Conservation (phyloP, 1,140 invertebrate species). For the Ericerus pela region DNA sequence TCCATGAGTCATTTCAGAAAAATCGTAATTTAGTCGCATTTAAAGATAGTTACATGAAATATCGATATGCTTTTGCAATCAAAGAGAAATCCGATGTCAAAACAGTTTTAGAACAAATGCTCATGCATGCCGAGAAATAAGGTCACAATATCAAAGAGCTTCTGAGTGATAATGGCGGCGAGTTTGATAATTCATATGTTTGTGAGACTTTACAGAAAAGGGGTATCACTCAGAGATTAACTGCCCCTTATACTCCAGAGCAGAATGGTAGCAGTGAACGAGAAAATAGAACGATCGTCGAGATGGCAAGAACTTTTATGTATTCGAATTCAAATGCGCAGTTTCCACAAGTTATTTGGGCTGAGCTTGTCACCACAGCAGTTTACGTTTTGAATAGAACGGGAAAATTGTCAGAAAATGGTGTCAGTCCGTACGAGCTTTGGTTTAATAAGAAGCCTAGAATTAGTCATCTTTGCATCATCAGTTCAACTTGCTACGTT, state of each 20-base stretch:
- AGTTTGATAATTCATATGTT: conserved; percentile 13
- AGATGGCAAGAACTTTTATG: conserved; percentile 17
- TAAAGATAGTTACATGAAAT: conserved; percentile 27
- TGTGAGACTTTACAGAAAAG: neutral
- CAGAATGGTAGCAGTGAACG: conserved; percentile 15
- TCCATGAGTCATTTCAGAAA: too few species aligned
- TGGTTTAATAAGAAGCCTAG: conserved; percentile 23
- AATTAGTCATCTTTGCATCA: conserved; percentile 2
- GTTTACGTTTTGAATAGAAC: conserved; percentile 19
- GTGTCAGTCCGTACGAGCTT: conserved; percentile 27
- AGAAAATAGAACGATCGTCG: conserved; percentile 15
- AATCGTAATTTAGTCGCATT: conserved; percentile 26
- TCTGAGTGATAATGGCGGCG: conserved; percentile 16
- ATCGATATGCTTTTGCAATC: conserved; percentile 25
- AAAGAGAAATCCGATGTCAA: conserved; percentile 26
- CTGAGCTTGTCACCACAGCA: conserved; percentile 6
- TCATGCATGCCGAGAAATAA: conserved; percentile 20
- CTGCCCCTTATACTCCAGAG: conserved; percentile 2
- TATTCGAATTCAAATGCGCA: conserved; percentile 15
- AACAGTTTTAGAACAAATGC: too few species aligned
- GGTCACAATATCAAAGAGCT: conserved; percentile 16
- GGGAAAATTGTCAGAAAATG: conserved; percentile 20
- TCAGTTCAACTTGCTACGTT: conserved; percentile 13
- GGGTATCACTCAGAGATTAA: neutral
- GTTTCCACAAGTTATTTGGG: conserved; percentile 16